phyloP scores from a whole-genome alignment of 2,888 invertebrate genomes.

The Resseliella maxima region DNA sequence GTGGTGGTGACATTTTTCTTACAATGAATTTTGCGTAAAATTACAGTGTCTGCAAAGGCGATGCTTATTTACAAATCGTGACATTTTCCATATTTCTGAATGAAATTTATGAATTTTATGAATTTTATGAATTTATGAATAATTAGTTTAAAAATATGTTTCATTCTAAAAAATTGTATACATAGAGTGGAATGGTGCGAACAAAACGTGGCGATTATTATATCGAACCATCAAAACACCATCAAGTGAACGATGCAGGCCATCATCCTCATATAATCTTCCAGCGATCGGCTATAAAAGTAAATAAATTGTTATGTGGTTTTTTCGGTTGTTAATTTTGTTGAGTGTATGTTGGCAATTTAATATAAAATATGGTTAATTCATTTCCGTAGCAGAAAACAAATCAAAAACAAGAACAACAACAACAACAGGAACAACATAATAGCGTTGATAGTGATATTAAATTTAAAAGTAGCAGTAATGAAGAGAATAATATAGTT shows the following conservation, averaged over 20 bases:
- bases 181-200: constrained; percentile 76
- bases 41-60: background rate
- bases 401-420: background rate
- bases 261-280: constrained; percentile 76
- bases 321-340: background rate
- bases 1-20: constrained; percentile 30
- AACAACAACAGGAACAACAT: background rate
- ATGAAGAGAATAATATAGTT: constrained; percentile 61
- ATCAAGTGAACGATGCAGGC: constrained; percentile 65
- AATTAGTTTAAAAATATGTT: constrained; percentile 58
- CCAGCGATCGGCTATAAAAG: constrained; percentile 74
- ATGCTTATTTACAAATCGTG: constrained; percentile 23
- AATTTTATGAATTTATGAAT: constrained; percentile 10
- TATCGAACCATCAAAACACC: constrained; percentile 77
- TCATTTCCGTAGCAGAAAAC: background rate
- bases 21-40: background rate
- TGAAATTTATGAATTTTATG: too few relatives aligned
- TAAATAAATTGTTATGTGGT: background rate
- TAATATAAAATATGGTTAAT: background rate
- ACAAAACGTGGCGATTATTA: constrained; percentile 77
- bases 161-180: constrained; percentile 57
- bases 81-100: background rate
- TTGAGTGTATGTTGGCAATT: too few relatives aligned
- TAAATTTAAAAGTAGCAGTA: constrained; percentile 37
- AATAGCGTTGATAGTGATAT: background rate